A percentile compares a stretch with the other conserved stretches of the same genome.
These are phyloP conservation scores for Phoxinus dragarum DNA, from an alignment of 2,797 vertebrate species.

Conservation along the genomic window DNA sequence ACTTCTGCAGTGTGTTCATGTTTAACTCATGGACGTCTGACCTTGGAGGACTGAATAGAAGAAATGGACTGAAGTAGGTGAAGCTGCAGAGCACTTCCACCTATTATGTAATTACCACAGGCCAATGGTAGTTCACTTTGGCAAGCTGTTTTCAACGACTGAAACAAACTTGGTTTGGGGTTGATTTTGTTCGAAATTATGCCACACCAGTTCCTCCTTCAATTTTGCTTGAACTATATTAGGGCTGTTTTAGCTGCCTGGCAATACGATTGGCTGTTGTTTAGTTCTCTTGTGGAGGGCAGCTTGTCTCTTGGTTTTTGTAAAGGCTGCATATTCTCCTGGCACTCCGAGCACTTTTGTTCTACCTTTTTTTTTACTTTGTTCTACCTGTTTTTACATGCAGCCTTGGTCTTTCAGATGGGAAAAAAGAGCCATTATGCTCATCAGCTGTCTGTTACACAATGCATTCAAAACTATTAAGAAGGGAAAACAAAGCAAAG, in stretches of 20 bases:
- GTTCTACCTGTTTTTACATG: neutral
- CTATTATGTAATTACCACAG: neutral
- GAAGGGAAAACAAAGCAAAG: constrained; percentile 45
- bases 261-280: constrained; percentile 41
- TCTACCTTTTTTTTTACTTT: constrained; percentile 33
- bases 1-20: neutral
- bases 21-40: neutral
- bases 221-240: neutral
- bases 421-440: constrained; percentile 41
- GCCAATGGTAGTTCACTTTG: neutral
- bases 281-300: constrained; percentile 66
- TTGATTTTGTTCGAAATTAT: neutral
- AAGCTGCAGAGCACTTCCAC: neutral
- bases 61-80: neutral
- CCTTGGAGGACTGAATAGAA: neutral
- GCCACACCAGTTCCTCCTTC: neutral
- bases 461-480: constrained; percentile 35
- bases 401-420: constrained; percentile 18
- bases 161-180: neutral
- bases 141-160: neutral
- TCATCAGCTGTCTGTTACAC: constrained; percentile 30
- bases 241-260: neutral
- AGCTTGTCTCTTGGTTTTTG: constrained; percentile 71
- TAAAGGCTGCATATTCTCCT: constrained; percentile 59
- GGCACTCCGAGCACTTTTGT: constrained; percentile 39